Percentiles rank a stretch among this genome's conserved stretches.
phyloP scores from a whole-genome alignment of 2,888 invertebrate species.

The Cataglyphis rosenhaueri region DNA sequence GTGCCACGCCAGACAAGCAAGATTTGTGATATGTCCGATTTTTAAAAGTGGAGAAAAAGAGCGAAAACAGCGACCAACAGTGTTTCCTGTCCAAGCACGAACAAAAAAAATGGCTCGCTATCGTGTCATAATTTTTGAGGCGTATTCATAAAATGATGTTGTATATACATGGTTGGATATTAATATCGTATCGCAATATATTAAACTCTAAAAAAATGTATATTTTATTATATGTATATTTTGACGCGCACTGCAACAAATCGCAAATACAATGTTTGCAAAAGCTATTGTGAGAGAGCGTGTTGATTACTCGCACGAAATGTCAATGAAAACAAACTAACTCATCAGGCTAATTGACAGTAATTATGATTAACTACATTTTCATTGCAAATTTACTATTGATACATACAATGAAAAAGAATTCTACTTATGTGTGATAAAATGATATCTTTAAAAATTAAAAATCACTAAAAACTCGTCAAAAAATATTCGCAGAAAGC shows the following conservation, averaged over 20 bases:
- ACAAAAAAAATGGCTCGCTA: neutral
- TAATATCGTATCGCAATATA: neutral
- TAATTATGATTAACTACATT: constrained; percentile 8
- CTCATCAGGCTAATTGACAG: neutral
- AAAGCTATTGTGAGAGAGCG: neutral
- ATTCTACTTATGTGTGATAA: neutral
- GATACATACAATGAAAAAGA: neutral
- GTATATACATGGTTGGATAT: no score
- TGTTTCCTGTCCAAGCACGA: constrained; percentile 1
- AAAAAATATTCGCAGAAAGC: neutral
- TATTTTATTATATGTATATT: neutral
- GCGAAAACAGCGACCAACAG: neutral
- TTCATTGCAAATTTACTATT: neutral
- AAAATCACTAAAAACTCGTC: neutral
- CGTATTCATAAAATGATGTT: neutral
- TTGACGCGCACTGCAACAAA: neutral
- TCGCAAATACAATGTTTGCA: neutral
- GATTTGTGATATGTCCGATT: constrained; percentile 38
- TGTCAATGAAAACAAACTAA: constrained; percentile 1
- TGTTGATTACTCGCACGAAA: neutral
- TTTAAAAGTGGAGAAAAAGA: constrained; percentile 8
- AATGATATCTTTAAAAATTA: neutral
- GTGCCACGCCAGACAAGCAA: constrained; percentile 11
- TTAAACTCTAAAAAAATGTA: neutral
- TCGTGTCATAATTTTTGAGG: neutral